Evolutionary conservation across 2,797 vertebrate genomes (phyloP).

Genomic region (Tenualosa thibaudeaui): DNA sequence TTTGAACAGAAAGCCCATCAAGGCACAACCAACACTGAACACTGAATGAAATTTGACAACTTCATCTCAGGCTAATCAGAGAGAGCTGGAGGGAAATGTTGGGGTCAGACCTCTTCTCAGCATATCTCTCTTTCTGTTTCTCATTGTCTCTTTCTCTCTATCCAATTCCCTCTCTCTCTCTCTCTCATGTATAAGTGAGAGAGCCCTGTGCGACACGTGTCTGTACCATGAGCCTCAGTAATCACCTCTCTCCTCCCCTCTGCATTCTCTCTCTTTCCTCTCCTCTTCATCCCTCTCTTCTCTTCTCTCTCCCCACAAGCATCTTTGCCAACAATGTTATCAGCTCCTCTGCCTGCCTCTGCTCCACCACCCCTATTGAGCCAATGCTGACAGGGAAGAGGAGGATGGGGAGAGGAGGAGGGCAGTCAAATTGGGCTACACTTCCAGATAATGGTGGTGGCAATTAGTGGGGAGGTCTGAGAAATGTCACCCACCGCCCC

Average conservation of each 20-base stretch:
- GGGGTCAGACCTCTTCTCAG: neutral
- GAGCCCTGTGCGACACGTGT: neutral
- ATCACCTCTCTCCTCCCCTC: neutral
- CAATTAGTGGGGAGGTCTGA: neutral
- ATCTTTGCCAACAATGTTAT: constrained; percentile 6
- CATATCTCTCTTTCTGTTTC: neutral
- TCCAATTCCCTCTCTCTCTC: neutral
- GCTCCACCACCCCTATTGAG: neutral
- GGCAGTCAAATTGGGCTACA: neutral
- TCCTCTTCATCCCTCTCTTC: neutral
- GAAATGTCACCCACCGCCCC: neutral
- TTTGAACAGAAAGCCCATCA: neutral
- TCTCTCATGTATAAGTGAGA: neutral
- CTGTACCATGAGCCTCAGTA: neutral
- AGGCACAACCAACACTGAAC: neutral
- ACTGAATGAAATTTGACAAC: neutral
- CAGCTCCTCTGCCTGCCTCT: neutral
- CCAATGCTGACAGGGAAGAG: neutral
- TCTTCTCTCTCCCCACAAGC: neutral
- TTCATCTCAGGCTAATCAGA: constrained; percentile 1
- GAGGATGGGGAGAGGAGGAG: neutral
- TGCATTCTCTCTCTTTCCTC: neutral
- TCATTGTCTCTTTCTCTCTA: neutral
- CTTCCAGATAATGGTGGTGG: constrained; percentile 4
- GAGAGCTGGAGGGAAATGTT: neutral